phyloP scores from a whole-genome alignment of 2,113 vertebrate genomes.

The Spheniscus mendiculus region DNA sequence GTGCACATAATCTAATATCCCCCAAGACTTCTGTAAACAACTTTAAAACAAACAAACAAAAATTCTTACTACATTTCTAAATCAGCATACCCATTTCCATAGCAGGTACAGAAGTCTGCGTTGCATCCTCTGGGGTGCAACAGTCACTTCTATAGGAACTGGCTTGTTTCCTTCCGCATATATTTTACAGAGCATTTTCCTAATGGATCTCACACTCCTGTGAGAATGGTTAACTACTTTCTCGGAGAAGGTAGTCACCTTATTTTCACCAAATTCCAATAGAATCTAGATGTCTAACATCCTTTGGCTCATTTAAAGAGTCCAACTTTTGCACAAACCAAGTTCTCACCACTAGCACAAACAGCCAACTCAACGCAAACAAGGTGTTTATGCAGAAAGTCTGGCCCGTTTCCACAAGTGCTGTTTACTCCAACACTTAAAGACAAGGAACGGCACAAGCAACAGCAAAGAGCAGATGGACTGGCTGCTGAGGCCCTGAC shows the following conservation, averaged over 20 bases:
- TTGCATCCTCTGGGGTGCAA: not conserved
- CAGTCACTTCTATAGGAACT: not conserved
- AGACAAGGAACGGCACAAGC: not conserved
- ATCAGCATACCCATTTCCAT: not conserved
- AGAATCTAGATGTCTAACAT: not conserved
- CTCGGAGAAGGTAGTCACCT: not conserved
- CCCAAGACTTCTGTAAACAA: not conserved
- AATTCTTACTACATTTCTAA: not conserved
- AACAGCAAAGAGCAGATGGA: not conserved
- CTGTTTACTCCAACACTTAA: not conserved
- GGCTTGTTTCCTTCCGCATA: not conserved
- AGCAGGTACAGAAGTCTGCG: not conserved
- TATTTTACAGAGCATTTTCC: not conserved
- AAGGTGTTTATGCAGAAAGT: not conserved
- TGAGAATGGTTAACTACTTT: not conserved
- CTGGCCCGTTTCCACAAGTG: not conserved
- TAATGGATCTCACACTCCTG: not conserved
- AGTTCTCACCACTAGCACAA: not conserved
- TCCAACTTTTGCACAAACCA: not conserved
- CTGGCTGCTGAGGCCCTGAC: not conserved
- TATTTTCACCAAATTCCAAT: not conserved
- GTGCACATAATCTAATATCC: not conserved
- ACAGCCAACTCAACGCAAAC: not conserved
- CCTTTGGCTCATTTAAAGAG: not conserved
- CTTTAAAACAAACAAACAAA: not conserved